A percentile compares a stretch with the other conserved stretches of the same genome.
These are phyloP conservation scores for Tolypeutes matacus DNA, from an alignment of 2,797 vertebrate genomes.

Conservation along the genomic window DNA sequence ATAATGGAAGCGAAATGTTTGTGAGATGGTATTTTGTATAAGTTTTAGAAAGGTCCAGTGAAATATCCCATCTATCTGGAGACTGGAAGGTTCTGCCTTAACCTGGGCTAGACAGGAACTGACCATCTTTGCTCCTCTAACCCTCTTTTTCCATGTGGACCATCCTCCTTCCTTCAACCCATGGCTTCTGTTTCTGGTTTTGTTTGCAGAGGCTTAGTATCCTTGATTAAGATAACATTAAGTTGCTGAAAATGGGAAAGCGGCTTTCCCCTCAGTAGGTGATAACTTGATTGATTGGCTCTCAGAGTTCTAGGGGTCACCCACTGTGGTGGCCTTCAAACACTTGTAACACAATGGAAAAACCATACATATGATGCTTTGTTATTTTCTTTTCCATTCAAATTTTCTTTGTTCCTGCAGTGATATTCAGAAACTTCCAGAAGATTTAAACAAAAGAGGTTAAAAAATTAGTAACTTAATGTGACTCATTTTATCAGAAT, in stretches of 20 bases:
- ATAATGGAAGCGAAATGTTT: not conserved
- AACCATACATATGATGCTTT: not conserved
- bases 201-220: not conserved
- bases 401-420: not conserved
- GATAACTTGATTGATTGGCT: not conserved
- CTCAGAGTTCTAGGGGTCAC: not conserved
- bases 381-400: not conserved
- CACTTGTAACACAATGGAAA: not conserved
- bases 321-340: not conserved
- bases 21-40: not conserved
- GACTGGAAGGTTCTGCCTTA: not conserved
- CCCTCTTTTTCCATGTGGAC: not conserved
- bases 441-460: not conserved
- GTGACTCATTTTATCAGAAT: not conserved
- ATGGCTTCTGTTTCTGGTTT: not conserved
- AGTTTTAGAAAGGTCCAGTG: not conserved
- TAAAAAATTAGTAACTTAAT: not conserved
- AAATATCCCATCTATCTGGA: not conserved
- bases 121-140: not conserved
- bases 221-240: no score
- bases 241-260: not conserved
- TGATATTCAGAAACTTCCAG: not conserved
- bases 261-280: not conserved
- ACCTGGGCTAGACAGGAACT: accelerated
- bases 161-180: not conserved